Conservation (phyloP, 2,113 vertebrate species). For the Hydrochoerus hydrochaeris region DNA sequence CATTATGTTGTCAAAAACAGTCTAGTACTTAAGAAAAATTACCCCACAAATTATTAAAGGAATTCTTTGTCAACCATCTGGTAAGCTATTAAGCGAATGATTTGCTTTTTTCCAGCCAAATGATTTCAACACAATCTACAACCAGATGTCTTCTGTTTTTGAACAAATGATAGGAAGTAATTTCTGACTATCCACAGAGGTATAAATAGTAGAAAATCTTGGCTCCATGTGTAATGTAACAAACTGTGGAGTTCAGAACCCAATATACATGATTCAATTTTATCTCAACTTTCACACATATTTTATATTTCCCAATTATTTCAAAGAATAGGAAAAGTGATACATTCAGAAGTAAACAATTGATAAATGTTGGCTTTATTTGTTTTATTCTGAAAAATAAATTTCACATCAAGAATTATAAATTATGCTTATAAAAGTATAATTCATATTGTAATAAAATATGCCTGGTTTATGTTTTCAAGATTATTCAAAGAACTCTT, state of each 20-base stretch:
- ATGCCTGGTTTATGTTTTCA: background rate
- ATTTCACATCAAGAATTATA: background rate
- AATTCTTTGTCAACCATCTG: constrained; percentile 63
- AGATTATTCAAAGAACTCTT: background rate
- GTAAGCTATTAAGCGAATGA: background rate
- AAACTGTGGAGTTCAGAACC: background rate
- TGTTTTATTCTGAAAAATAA: constrained; percentile 14
- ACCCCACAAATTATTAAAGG: constrained; percentile 48
- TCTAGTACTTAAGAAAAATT: background rate
- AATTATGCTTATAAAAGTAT: background rate
- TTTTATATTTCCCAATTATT: constrained; percentile 29
- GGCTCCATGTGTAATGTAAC: background rate
- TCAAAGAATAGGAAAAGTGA: constrained; percentile 24
- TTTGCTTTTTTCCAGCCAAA: constrained; percentile 56
- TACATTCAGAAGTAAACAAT: constrained; percentile 4
- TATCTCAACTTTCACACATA: background rate
- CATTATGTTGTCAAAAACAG: constrained; percentile 41
- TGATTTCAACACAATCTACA: constrained; percentile 63
- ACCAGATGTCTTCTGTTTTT: constrained; percentile 63
- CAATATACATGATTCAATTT: background rate
- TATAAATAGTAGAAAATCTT: constrained; percentile 48
- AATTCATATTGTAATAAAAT: constrained; percentile 14
- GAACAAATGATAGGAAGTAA: constrained; percentile 66
- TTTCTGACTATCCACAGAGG: constrained; percentile 49
- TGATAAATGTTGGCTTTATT: background rate